These are phyloP conservation scores for Yoshiicerus persimilis DNA, from an alignment of 1,140 invertebrate species.

Conservation along the genomic window DNA sequence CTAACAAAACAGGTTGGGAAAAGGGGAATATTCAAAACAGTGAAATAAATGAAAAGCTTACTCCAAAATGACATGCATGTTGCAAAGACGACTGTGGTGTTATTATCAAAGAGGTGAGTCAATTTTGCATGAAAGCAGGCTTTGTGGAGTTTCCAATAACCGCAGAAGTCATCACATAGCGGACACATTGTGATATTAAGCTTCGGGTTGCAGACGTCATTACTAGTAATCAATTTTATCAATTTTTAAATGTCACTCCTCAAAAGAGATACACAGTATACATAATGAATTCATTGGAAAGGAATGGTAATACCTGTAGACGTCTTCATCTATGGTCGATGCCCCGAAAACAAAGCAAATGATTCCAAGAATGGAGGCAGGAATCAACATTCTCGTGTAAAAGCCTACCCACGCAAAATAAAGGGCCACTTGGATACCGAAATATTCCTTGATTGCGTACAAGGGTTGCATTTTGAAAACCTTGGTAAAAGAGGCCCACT, in stretches of 20 bases:
- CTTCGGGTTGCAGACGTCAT: conserved; percentile 75
- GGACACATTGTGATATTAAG: conserved; percentile 73
- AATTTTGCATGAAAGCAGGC: conserved; percentile 83
- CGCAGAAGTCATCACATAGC: conserved; percentile 78
- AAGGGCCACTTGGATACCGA: conserved; percentile 65
- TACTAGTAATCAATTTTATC: no score
- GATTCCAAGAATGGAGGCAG: conserved; percentile 61
- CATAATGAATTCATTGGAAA: no score
- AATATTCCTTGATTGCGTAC: conserved; percentile 61
- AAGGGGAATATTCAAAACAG: no score
- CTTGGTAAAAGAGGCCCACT: conserved; percentile 60
- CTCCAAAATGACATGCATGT: conserved; percentile 97
- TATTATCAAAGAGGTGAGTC: conserved; percentile 94
- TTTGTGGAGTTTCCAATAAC: conserved; percentile 83
- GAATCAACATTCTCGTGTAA: conserved; percentile 64
- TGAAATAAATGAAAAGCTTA: no score
- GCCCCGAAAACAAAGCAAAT: conserved; percentile 64
- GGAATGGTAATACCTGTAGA: conserved; percentile 65
- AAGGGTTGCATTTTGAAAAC: conserved; percentile 61
- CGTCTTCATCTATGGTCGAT: conserved; percentile 68
- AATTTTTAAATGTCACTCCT: no score
- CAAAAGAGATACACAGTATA: no score
- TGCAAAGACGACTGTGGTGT: conserved; percentile 89
- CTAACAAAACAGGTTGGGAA: no score
- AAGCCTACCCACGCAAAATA: conserved; percentile 68